Evolutionary conservation across 37 sponge, comb jelly and placozoan species (phyloP), one percentile per base, ranked within the genome.

Genomic region (Mnemiopsis leidyi): DNA sequence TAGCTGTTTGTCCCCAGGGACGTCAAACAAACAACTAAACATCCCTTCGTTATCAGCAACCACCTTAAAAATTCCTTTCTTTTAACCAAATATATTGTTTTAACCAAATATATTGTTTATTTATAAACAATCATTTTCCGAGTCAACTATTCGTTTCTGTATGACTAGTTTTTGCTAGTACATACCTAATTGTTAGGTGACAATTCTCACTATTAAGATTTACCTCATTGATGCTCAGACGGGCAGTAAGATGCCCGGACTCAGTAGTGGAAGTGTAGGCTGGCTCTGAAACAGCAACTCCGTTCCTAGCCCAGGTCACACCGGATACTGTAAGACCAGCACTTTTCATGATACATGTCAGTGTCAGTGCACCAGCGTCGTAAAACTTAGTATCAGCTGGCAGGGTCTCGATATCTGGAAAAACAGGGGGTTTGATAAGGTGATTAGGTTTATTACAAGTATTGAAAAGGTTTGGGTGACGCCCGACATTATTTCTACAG

Each of bases 301-400:
- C 36, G 18, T 32, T 32, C 18, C 18, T 77, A 2, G 1, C 35
- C 79, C 79, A 77, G 20, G 30, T 9, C 79, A 77, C 79, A 33
- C 79, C 79, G 32, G 32, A 31, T 9, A 77, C 35, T 3, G 36
- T 32, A 1, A 77, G 18, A 32, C 18, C 35, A 33, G 30, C 18
- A 18, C 79, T 77, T 18, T 77, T 32, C 79, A 77, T 3, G 18
- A 77, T 36, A 32, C 79, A 77, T 28, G 79, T 31, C 20, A 77
- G 79, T 3, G 79, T 77, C 79, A 77, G 35, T 13, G 79, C 1
- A 18, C 20, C 18, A 1, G 79, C 26, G 79, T 77, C 36, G 79
- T 77, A 77, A 36, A 77, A 77, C 79, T 77, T 32, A 28, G 79
- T 1, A 5, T 77, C 79, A 28, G 21, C 79, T 7, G 79, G 79